phyloP scores from a whole-genome alignment of 2,797 vertebrate genomes.

The Enteromius afrohamiltoni region DNA sequence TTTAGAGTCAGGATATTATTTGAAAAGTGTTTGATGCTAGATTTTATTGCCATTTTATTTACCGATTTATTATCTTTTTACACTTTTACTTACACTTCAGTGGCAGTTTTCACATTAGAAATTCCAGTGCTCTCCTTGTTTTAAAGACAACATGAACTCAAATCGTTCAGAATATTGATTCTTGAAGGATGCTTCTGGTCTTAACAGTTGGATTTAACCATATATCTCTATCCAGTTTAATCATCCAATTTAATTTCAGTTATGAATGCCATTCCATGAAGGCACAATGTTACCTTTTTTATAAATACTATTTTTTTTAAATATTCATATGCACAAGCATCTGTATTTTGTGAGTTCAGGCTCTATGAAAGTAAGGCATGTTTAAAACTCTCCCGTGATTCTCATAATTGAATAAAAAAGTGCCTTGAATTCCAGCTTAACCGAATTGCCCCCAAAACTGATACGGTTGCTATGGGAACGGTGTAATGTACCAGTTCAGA shows the following conservation, averaged over 20 bases:
- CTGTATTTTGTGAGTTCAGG: neutral
- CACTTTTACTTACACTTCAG: too few species aligned
- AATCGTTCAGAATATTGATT: neutral
- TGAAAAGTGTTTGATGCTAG: too few species aligned
- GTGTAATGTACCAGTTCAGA: constrained; percentile 31
- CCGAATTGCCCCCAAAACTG: constrained; percentile 48
- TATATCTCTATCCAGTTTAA: neutral
- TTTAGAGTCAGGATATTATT: neutral
- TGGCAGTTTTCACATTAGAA: too few species aligned
- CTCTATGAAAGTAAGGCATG: neutral
- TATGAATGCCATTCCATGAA: neutral
- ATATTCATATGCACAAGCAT: neutral
- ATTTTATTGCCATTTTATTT: neutral
- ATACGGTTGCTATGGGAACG: constrained; percentile 51
- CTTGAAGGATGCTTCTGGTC: neutral
- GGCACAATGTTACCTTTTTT: neutral
- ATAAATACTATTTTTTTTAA: neutral
- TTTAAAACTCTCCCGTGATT: constrained; percentile 47
- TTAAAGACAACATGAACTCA: neutral
- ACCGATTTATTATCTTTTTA: too few species aligned
- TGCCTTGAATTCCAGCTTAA: constrained; percentile 51
- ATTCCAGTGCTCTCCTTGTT: neutral
- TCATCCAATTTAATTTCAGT: neutral
- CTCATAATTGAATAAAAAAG: constrained; percentile 54
- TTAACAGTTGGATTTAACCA: neutral